Evolutionary conservation across 2,797 vertebrate species (phyloP), one percentile per base, ranked within the genome.

Genomic region (Ataeniobius toweri): DNA sequence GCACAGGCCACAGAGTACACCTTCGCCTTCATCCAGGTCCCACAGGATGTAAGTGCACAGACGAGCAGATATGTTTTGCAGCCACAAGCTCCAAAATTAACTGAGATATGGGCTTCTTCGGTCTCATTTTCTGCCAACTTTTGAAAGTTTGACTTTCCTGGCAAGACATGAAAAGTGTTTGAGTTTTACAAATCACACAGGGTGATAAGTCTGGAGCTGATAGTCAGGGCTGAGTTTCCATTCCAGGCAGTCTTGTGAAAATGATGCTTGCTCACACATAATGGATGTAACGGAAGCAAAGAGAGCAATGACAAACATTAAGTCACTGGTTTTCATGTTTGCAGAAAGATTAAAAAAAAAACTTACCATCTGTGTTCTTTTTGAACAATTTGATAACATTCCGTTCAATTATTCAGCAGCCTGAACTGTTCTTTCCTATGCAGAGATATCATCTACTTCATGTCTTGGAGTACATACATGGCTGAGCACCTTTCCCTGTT

Each of bases 11-110:
- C 96, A 0, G 98, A 99, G 93, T 97, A 98, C 73, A 78, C 93
- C 82, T 98, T 99, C 2, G 97, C 97, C 93, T 99, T 95, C 95
- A 97, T 99, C 94, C 97, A 97, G 91, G 96, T 98, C 92, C 97
- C 98, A 14, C 97, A 97, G 83, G 98, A 99, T 16, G 98, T 99
- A 91, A 98, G 98, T 97, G 63, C 12, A 28, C 75, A 9, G 14
- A 63, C 24, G 14, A 74, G 70, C 28, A 0, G 73, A 89, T 75
- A 88, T 68, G 71, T 73, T 80, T 75, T 84, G 80, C 81, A 41
- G 81, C 77, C 26, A 69, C 81, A 73, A 80, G 75, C 69, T 51
- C 83, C 56, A 67, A 68, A 87, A 84, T 89, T 70, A 86, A 85
- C 83, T 85, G 20, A 63, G 71, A 80, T 73, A 78, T 85, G 76